phyloP scores from a whole-genome alignment of 2,113 vertebrate genomes.

The Oryzias celebensis region DNA sequence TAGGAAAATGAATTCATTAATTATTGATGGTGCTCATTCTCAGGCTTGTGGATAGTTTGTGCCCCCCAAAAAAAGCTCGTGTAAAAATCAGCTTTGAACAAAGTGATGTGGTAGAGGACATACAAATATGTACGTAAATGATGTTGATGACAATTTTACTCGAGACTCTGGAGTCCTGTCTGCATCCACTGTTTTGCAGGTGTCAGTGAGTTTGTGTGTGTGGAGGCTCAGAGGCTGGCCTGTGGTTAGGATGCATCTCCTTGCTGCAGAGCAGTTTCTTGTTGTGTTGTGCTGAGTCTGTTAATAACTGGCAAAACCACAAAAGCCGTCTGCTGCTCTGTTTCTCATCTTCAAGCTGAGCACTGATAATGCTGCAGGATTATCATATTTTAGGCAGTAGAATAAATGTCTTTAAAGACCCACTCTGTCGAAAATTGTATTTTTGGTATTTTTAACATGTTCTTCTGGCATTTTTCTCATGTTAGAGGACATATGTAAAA shows the following conservation, averaged over 20 bases:
- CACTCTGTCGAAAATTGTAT: no score
- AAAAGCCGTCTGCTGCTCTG: constrained; percentile 67
- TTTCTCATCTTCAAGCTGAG: constrained; percentile 62
- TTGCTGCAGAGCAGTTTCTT: constrained; percentile 68
- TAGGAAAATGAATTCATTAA: constrained; percentile 20
- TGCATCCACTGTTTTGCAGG: constrained; percentile 20
- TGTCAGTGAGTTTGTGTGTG: constrained; percentile 14
- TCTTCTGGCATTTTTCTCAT: no score
- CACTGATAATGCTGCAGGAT: constrained; percentile 54
- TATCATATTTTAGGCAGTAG: constrained; percentile 13
- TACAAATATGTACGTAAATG: no score
- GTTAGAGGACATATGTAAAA: no score
- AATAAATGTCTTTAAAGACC: background rate
- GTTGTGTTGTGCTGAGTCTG: constrained; percentile 72
- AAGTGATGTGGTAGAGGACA: no score
- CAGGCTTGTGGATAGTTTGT: constrained; percentile 19
- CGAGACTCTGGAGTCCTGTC: constrained; percentile 12
- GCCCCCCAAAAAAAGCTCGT: no score
- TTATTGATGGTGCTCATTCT: constrained; percentile 44
- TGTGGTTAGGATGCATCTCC: constrained; percentile 79
- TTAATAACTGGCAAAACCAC: constrained; percentile 75
- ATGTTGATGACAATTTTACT: no score
- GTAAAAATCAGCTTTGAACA: no score
- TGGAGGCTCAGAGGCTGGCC: constrained; percentile 73
- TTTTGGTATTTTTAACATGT: no score